Evolutionary conservation across 2,888 invertebrate genomes (phyloP).

Genomic region (Lasioglossum vierecki): DNA sequence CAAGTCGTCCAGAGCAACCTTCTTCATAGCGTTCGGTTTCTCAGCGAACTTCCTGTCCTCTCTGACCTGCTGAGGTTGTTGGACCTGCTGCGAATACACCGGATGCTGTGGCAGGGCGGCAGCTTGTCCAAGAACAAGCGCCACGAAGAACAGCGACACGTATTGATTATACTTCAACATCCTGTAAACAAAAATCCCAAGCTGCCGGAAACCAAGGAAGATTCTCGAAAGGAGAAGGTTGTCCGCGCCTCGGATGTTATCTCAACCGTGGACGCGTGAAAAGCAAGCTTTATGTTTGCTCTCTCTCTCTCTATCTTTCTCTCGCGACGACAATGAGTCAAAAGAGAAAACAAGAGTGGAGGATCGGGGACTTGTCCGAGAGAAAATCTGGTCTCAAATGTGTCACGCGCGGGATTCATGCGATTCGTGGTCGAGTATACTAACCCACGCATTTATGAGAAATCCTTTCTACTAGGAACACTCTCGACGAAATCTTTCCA

Average conservation of each 20-base stretch:
- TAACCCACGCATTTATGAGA: neutral
- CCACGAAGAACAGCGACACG: slow-evolving; percentile 89
- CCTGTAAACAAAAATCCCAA: slow-evolving; percentile 71
- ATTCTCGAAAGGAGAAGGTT: neutral
- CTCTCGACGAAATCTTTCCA: neutral
- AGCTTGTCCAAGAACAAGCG: slow-evolving; percentile 84
- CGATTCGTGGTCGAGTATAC: neutral
- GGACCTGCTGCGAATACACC: slow-evolving; percentile 78
- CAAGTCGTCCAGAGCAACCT: slow-evolving; percentile 92
- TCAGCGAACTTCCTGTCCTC: slow-evolving; percentile 93
- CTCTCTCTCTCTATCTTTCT: neutral
- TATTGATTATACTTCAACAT: slow-evolving; percentile 88
- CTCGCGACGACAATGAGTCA: slow-evolving; percentile 12
- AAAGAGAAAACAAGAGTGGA: slow-evolving; percentile 29
- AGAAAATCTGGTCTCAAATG: slow-evolving; percentile 25
- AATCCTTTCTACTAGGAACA: neutral
- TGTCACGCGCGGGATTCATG: slow-evolving; percentile 3
- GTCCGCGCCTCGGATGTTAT: neutral
- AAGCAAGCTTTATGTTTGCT: neutral
- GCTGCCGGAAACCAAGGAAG: neutral
- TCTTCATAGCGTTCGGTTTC: slow-evolving; percentile 95
- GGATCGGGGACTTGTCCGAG: slow-evolving; percentile 23
- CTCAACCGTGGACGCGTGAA: neutral
- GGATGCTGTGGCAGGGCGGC: slow-evolving; percentile 80
- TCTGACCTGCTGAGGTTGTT: slow-evolving; percentile 81